A percentile compares a stretch with the other conserved stretches of the same genome.
Conservation (phyloP, 2,113 vertebrate species). For the Myrmecophaga tridactyla region DNA sequence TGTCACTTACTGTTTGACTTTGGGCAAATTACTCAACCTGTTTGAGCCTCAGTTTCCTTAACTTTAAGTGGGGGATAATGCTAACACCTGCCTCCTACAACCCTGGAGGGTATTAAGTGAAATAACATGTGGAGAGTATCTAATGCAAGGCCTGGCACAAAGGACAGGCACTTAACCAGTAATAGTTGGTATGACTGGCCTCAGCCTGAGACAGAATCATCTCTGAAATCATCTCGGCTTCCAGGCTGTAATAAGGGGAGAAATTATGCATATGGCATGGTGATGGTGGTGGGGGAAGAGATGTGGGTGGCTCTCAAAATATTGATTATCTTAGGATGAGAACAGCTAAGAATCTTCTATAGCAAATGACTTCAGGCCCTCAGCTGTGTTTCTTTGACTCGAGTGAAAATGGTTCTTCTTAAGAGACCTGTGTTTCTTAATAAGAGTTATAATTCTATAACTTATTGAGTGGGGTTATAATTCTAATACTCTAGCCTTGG, state of each 20-base stretch:
- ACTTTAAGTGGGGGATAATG: neutral
- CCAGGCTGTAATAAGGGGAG: neutral
- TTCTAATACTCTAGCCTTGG: slow-evolving; percentile 34
- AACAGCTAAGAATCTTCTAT: neutral
- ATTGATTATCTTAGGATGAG: neutral
- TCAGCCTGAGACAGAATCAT: neutral
- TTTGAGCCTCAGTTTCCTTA: neutral
- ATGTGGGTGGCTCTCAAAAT: neutral
- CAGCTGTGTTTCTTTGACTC: neutral
- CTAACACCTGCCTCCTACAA: neutral
- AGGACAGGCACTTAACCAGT: neutral
- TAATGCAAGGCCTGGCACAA: neutral
- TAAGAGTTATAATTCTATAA: slow-evolving; percentile 53
- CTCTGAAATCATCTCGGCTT: neutral
- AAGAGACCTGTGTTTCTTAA: slow-evolving; percentile 8
- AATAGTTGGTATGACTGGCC: neutral
- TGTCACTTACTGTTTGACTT: neutral
- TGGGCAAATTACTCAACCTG: neutral
- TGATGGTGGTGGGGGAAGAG: neutral
- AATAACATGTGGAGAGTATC: neutral
- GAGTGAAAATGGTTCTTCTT: neutral
- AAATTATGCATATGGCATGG: neutral
- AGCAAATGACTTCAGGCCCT: neutral
- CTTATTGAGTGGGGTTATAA: slow-evolving; percentile 58
- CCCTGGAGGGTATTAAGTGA: neutral